These are phyloP conservation scores for Xiphophorus birchmanni DNA, from an alignment of 2,797 vertebrate genomes.

Conservation along the genomic window DNA sequence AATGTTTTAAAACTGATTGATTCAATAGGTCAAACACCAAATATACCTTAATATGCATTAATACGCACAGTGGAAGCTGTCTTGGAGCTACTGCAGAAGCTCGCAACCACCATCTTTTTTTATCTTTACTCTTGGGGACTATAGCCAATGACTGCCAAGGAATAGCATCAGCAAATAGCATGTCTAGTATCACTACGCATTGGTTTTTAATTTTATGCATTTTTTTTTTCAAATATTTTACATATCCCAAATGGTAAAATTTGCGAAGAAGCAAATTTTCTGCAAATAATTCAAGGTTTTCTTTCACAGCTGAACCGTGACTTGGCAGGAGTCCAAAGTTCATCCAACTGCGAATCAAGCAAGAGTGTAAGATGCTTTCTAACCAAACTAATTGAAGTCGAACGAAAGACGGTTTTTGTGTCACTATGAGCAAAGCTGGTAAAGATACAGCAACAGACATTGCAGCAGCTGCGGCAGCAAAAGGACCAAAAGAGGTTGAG, in stretches of 20 bases:
- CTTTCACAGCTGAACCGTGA: background rate
- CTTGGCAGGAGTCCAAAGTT: background rate
- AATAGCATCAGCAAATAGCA: background rate
- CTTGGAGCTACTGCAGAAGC: background rate
- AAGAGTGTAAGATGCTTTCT: background rate
- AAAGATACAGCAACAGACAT: background rate
- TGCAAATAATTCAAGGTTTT: background rate
- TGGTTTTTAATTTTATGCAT: background rate
- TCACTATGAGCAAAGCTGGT: background rate
- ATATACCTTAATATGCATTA: background rate
- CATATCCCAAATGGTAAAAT: background rate
- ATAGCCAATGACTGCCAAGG: background rate
- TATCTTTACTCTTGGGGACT: background rate
- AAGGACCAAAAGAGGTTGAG: background rate
- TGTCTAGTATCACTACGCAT: background rate
- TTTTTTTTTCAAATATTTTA: background rate
- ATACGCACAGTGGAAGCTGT: background rate
- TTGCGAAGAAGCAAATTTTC: background rate
- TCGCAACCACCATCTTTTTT: background rate
- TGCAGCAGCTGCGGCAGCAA: background rate
- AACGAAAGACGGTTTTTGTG: background rate
- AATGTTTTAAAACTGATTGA: background rate
- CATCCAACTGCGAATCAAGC: background rate
- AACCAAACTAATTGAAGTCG: background rate
- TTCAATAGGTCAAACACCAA: background rate